These are phyloP conservation scores for Drosophila bifasciata DNA, from an alignment of 1,140 invertebrate species.

Conservation along the genomic window DNA sequence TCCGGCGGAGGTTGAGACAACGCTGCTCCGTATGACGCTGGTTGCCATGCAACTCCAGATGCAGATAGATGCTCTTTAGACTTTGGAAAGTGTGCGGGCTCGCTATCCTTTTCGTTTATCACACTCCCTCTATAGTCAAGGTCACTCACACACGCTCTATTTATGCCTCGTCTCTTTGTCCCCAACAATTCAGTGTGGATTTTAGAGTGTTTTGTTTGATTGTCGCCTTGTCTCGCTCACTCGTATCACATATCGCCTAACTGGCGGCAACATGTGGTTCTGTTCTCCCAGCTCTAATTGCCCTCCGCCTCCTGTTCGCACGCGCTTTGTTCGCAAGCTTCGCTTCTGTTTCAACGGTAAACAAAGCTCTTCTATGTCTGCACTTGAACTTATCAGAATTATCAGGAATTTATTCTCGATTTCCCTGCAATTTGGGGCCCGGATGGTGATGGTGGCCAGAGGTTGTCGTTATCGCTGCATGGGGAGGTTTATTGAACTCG, in stretches of 20 bases:
- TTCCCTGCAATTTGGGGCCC: slow-evolving; percentile 32
- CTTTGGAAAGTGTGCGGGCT: slow-evolving; percentile 50
- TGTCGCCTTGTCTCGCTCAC: neutral
- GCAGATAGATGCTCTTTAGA: slow-evolving; percentile 66
- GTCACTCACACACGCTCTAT: slow-evolving; percentile 71
- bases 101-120: slow-evolving; percentile 36
- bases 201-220: slow-evolving; percentile 7
- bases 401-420: slow-evolving; percentile 21
- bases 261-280: slow-evolving; percentile 71
- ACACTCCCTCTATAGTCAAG: slow-evolving; percentile 52
- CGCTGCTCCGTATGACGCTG: slow-evolving; percentile 64
- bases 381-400: slow-evolving; percentile 67
- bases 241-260: slow-evolving; percentile 2
- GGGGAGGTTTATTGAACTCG: slow-evolving; percentile 69
- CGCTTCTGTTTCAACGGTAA: slow-evolving; percentile 54
- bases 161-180: slow-evolving; percentile 22
- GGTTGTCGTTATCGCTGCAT: slow-evolving; percentile 38
- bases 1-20: slow-evolving; percentile 69
- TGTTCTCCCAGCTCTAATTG: slow-evolving; percentile 20
- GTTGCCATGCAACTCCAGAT: slow-evolving; percentile 64
- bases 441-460: slow-evolving; percentile 34
- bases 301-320: slow-evolving; percentile 19
- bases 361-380: slow-evolving; percentile 56
- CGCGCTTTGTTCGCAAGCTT: slow-evolving; percentile 16
- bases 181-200: neutral